Conservation (phyloP, 2,888 invertebrate species). For the Drosophila birchii region DNA sequence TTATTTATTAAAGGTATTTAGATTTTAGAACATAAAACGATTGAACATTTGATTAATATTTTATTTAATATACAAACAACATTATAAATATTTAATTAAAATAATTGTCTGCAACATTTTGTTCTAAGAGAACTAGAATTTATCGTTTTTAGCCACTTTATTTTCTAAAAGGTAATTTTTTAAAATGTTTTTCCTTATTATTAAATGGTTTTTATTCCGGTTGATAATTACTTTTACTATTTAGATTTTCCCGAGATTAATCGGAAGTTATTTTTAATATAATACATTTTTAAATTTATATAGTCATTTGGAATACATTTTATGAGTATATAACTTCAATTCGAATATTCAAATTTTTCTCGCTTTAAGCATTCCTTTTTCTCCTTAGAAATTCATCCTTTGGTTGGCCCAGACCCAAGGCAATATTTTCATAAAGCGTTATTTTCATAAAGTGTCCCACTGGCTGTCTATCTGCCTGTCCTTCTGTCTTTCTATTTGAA, state of each 20-base stretch:
- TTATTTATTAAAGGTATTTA: fast-evolving
- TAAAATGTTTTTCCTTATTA: background rate
- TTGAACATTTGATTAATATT: background rate
- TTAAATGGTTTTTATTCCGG: background rate
- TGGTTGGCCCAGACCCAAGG: constrained; percentile 31
- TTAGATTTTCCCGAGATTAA: background rate
- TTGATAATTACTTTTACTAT: background rate
- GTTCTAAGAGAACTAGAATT: background rate
- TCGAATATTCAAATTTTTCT: background rate
- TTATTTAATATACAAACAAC: too few species aligned
- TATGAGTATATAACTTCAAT: background rate
- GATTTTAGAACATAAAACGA: background rate
- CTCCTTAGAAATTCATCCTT: constrained; percentile 40
- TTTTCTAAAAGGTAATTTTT: too few species aligned
- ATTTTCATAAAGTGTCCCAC: constrained; percentile 10
- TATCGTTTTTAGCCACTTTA: background rate
- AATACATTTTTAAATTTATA: background rate
- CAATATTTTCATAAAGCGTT: constrained; percentile 1
- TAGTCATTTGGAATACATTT: background rate
- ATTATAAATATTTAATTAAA: background rate
- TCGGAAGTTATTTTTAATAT: too few species aligned
- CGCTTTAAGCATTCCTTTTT: constrained; percentile 3
- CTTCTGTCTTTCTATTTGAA: constrained; percentile 64
- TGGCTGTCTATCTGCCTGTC: constrained; percentile 32
- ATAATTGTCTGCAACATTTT: background rate